Conservation (phyloP, 2,113 vertebrate genomes). For the Synodontis membranacea region DNA sequence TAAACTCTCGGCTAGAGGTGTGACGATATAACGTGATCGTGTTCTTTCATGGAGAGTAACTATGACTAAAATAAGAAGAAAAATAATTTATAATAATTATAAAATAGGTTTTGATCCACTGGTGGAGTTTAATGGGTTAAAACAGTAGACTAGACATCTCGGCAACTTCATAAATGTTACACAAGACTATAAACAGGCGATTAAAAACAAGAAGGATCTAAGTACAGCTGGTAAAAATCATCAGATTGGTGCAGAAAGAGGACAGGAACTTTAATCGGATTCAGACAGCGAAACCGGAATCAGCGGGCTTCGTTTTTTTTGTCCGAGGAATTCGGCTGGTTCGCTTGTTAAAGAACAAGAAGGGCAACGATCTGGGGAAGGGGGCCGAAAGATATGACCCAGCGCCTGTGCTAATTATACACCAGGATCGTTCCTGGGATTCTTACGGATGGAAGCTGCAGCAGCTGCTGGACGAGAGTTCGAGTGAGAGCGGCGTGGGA, state of each 20-base stretch:
- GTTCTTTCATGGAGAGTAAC: not conserved
- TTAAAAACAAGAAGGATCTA: not conserved
- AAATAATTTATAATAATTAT: no score
- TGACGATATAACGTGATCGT: not conserved
- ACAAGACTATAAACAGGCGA: not conserved
- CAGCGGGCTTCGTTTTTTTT: not conserved
- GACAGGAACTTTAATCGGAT: not conserved
- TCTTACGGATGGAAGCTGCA: conserved; percentile 8
- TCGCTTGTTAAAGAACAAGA: not conserved
- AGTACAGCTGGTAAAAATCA: not conserved
- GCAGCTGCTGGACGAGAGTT: conserved; percentile 10
- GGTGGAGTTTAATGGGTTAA: not conserved
- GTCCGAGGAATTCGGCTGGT: not conserved
- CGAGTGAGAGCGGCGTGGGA: not conserved
- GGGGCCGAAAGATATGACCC: conserved; percentile 6
- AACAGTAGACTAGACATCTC: not conserved
- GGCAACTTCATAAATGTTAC: not conserved
- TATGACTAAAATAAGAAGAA: not conserved
- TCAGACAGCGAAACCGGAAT: not conserved
- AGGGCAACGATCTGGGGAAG: not conserved
- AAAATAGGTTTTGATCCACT: not conserved
- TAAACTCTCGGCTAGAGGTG: not conserved
- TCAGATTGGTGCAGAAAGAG: not conserved
- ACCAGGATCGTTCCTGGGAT: conserved; percentile 30
- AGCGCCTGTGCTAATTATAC: conserved; percentile 40